Evolutionary conservation across 1,140 invertebrate genomes (phyloP), one percentile per base, ranked within the genome.

Genomic region (Rhynchophorus ferrugineus): DNA sequence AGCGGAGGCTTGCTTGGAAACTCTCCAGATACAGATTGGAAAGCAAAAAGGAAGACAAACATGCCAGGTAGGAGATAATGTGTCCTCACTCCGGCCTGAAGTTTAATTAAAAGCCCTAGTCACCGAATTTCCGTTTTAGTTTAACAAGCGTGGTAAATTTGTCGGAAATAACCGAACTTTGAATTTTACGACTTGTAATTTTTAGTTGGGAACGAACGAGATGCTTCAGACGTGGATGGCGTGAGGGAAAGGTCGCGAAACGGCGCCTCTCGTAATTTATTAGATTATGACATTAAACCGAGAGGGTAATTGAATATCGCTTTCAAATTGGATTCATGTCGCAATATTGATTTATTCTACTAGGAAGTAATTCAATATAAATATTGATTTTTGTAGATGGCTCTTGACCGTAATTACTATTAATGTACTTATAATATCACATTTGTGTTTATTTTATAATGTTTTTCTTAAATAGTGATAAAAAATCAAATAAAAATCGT

Each of bases 61-160:
- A 17, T 18, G 38, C 14, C 20, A 17, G 38, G 38, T 19, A 19
- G 38, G 18, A 18, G 38, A 41, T 41, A 41, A 41, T 41, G 38
- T 18, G 38, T 41, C 38, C 20, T 41, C 13, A 18, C 38, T 17
- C 20, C 13, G 17, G 38, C 20, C n/a, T 41, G 38, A 41, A 41
- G 16, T 41, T 41, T 41, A 41, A 41, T 41, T 41, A 41, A 41
- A 41, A 41, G 38, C 17, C 38, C 38, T 41, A 17, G 38, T 41
- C 18, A 41, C 38, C 17, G 38, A 14, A 41, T 17, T 41, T 41
- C 18, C 17, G 3, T 17, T 41, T 41, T 18, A 41, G 3, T 41
- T 19, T 2, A 19, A 17, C 38, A 41, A 20, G 18, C 18, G 20
- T 18, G 38, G 38, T 7, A 41, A 41, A 41, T 41, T 37, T 41